Base-by-base conservation (phyloP, 2,113 vertebrate genomes). In the Seriola rivoliana region DNA sequence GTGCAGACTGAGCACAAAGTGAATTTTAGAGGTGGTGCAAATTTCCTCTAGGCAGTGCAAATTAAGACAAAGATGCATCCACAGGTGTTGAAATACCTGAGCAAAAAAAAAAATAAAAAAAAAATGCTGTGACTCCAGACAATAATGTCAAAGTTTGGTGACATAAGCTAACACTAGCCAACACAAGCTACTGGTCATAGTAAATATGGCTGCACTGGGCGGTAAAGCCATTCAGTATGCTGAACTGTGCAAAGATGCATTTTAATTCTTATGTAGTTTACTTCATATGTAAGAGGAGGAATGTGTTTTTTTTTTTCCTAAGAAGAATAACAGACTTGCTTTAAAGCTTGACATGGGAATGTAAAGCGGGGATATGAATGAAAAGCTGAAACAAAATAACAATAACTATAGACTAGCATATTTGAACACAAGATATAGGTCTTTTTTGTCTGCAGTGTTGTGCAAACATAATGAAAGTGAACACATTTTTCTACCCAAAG, bases 401-500 rank as follows among this genome's bases (percentile, higher is more conserved):
- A 55, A 14, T 17, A 23, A 23, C 29, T 48, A 17, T 32, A 8
- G n/a, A 50, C 23, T 5, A 17, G 36, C 65, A 32, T 64, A n/a
- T 58, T n/a, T 58, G 5, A 54, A 65, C 16, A 40, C 23, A 11
- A 29, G 32, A 69, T 11, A 14, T 38, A 63, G 10, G 4, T 50
- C 16, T 9, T 25, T 69, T 77, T 71, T 66, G 19, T 69, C 29
- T 62, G 23, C 23, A 19, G n/a, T n/a, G 14, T 70, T 55, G 19
- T 23, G 17, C 7, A 52, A 54, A 68, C 40, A 34, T 62, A 25
- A 23, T 34, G 8, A 40, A 68, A 21, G 8, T 40, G 7, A 71
- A 66, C 34, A 32, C 42, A 73, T 82, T 75, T 82, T 76, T 73
- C 63, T 21, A 9, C 46, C 57, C 19, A 46, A 64, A 81, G 44